Evolutionary conservation across 2,113 vertebrate species (phyloP).

Genomic region (Argyrosomus japonicus): DNA sequence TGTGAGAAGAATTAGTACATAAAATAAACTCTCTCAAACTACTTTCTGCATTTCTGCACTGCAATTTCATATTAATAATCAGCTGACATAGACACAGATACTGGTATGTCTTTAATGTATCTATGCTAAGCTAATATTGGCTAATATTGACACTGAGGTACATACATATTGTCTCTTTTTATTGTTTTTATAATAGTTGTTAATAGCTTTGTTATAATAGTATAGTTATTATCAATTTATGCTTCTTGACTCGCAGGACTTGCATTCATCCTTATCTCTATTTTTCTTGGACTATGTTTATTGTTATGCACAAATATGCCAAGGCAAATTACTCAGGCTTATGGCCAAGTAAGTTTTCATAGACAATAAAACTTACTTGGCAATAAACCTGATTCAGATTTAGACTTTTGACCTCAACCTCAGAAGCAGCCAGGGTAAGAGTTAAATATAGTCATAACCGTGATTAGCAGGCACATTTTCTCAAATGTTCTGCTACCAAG

Average conservation of each 20-base stretch:
- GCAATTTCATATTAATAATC: neutral
- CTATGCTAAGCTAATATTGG: neutral
- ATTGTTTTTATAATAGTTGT: too few relatives aligned
- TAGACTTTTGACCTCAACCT: neutral
- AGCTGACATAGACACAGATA: neutral
- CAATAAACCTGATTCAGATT: neutral
- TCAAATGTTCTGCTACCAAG: neutral
- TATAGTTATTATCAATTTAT: too few relatives aligned
- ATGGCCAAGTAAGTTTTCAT: too few relatives aligned
- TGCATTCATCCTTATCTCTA: too few relatives aligned
- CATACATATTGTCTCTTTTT: too few relatives aligned
- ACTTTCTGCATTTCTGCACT: neutral
- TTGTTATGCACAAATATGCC: too few relatives aligned
- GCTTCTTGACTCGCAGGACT: too few relatives aligned
- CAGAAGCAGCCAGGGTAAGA: neutral
- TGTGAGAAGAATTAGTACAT: too few relatives aligned
- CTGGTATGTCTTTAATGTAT: neutral
- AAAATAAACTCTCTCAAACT: neutral
- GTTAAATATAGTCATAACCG: neutral
- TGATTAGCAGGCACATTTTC: neutral
- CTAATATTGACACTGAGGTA: neutral
- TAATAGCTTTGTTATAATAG: too few relatives aligned
- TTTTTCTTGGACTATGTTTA: too few relatives aligned
- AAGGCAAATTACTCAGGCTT: too few relatives aligned
- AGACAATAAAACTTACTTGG: too few relatives aligned